Conservation (phyloP, 2,888 invertebrate genomes). For the Pterobdella sp. region DNA sequence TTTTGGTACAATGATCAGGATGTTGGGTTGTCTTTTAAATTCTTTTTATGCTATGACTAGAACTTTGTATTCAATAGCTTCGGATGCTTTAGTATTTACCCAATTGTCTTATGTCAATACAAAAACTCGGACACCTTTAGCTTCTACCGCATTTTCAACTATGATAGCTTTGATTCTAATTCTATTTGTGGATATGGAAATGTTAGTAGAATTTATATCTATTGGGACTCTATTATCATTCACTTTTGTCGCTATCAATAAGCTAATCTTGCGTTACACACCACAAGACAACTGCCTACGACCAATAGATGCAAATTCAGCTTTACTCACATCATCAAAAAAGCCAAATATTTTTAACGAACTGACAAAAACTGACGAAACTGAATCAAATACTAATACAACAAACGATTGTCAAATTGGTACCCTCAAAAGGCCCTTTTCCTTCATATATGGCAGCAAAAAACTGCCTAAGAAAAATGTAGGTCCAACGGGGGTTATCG, state of each 20-base stretch:
- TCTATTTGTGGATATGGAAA: slow-evolving; percentile 75
- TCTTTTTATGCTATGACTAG: slow-evolving; percentile 76
- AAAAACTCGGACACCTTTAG: slow-evolving; percentile 61
- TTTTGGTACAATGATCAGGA: slow-evolving; percentile 44
- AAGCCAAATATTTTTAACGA: slow-evolving; percentile 3
- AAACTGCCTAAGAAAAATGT: slow-evolving; percentile 55
- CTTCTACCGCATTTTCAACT: slow-evolving; percentile 46
- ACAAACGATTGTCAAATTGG: slow-evolving; percentile 56
- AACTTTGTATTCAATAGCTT: slow-evolving; percentile 81
- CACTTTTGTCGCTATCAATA: slow-evolving; percentile 83
- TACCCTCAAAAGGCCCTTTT: slow-evolving; percentile 62
- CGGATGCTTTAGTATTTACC: slow-evolving; percentile 74
- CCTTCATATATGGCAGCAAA: slow-evolving; percentile 67
- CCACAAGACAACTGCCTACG: slow-evolving; percentile 45
- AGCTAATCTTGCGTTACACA: slow-evolving; percentile 74
- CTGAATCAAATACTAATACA: background rate
- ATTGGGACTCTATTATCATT: slow-evolving; percentile 59
- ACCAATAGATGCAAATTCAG: slow-evolving; percentile 38
- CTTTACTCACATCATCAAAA: background rate
- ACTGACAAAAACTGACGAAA: slow-evolving; percentile 9
- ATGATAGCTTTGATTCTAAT: slow-evolving; percentile 59
- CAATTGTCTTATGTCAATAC: slow-evolving; percentile 63
- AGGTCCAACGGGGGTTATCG: slow-evolving; percentile 59
- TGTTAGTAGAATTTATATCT: slow-evolving; percentile 87
- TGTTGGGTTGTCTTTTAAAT: slow-evolving; percentile 56